Conservation (phyloP, 2,797 vertebrate species). For the Diplodus sargus region DNA sequence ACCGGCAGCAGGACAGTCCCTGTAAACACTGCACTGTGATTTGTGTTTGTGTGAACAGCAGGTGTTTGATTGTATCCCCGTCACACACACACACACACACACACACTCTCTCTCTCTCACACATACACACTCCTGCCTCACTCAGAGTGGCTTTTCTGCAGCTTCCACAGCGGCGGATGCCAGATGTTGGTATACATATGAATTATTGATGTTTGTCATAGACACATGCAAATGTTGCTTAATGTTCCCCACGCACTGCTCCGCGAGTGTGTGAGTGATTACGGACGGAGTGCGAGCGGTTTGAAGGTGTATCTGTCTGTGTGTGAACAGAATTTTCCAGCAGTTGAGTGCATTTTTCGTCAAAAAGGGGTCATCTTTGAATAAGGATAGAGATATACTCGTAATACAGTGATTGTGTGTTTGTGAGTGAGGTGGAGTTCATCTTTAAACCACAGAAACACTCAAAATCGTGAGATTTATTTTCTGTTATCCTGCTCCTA, state of each 20-base stretch:
- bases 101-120: slow-evolving; percentile 20
- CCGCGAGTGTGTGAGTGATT: background rate
- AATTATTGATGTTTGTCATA: slow-evolving; percentile 57
- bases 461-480: background rate
- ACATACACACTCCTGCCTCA: background rate
- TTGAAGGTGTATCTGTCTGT: background rate
- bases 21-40: slow-evolving; percentile 59
- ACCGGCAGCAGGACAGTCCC: slow-evolving; percentile 43
- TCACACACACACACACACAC: slow-evolving; percentile 16
- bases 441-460: background rate
- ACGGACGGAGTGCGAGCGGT: background rate
- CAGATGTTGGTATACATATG: slow-evolving; percentile 55
- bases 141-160: slow-evolving; percentile 31
- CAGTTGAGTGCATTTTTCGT: background rate
- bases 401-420: background rate
- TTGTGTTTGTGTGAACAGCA: slow-evolving; percentile 63
- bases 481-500: background rate
- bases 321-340: background rate
- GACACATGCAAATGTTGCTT: slow-evolving; percentile 55
- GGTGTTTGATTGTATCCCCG: slow-evolving; percentile 65
- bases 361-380: background rate
- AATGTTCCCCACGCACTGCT: slow-evolving; percentile 17
- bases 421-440: background rate
- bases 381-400: background rate
- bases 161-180: slow-evolving; percentile 28